These are phyloP conservation scores for Caenorhabditis imperialis DNA, from an alignment of 2,888 invertebrate species.

Conservation along the genomic window DNA sequence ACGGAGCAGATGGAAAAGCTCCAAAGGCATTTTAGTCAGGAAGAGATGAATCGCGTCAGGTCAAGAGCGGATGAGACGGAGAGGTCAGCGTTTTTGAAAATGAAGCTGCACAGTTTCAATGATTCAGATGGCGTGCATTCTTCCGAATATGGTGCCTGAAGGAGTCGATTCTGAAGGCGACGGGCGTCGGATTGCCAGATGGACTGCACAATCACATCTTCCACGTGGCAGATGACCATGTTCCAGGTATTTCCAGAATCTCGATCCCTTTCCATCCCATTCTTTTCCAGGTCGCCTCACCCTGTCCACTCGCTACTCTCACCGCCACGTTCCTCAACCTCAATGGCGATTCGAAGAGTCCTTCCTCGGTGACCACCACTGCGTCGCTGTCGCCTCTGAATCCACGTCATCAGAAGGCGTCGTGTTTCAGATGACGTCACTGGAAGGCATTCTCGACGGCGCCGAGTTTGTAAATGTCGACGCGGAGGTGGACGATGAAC, in stretches of 20 bases:
- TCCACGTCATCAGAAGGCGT: neutral
- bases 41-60: conserved; percentile 67
- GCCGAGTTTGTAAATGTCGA: conserved; percentile 41
- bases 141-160: conserved; percentile 77
- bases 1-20: conserved; percentile 49
- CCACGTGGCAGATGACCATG: conserved; percentile 63
- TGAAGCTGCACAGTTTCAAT: neutral
- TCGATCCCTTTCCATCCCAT: too few relatives aligned
- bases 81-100: conserved; percentile 14
- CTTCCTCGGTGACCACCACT: conserved; percentile 71
- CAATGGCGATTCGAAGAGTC: conserved; percentile 76
- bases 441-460: conserved; percentile 40
- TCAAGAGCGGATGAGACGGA: conserved; percentile 31
- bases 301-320: conserved; percentile 67
- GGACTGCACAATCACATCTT: conserved; percentile 64
- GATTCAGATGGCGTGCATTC: conserved; percentile 63
- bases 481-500: conserved; percentile 40
- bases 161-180: conserved; percentile 77
- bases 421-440: conserved; percentile 40
- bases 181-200: conserved; percentile 75
- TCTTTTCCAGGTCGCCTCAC: conserved; percentile 59
- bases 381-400: conserved; percentile 69
- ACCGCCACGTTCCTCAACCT: conserved; percentile 55
- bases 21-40: conserved; percentile 53
- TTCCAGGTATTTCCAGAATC: conserved; percentile 66